Evolutionary conservation across 2,888 invertebrate species (phyloP), one percentile per base, ranked within the genome.

Genomic region (Agrochola lota): DNA sequence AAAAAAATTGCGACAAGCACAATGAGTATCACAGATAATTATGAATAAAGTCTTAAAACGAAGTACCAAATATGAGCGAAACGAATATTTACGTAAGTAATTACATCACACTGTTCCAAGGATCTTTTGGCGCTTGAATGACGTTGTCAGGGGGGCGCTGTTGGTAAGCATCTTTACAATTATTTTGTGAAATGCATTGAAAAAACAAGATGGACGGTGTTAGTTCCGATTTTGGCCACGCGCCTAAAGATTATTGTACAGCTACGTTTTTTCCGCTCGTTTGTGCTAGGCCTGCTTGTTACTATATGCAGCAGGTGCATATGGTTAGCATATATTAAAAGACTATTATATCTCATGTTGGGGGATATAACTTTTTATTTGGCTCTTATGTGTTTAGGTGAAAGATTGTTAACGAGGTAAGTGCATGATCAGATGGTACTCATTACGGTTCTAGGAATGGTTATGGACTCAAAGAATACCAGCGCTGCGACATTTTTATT

Each of bases 261-360:
- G 23, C 23, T 35, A n/a, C 11, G 17, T 55, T 20, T 35, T 12
- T 1, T n/a, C 11, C 55, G 35, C 55, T 20, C 55, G 55, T 55
- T 69, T 69, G 35, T 55, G n/a, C 69, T 40, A 55, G 55, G 55
- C 69, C 69, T 55, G n/a, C 20, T 35, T 71, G 77, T 57, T 57
- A 81, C 85, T 78, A 74, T 85, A 82, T 83, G 77, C 81, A 72
- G 85, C 90, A 87, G 88, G 88, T 89, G 90, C 87, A 90, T 90
- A 64, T 78, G 84, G 91, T 93, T 92, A 90, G 85, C 91, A 92
- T 93, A 92, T 83, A 91, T 92, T 92, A 81, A 91, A 89, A 82
- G 70, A 64, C 82, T 73, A 74, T 86, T 74, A 85, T 83, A 81
- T 77, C 77, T 80, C 62, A 74, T 80, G 70, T 88, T 84, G 71